phyloP scores from a whole-genome alignment of 2,888 invertebrate species.

The Adelognathus sp. region DNA sequence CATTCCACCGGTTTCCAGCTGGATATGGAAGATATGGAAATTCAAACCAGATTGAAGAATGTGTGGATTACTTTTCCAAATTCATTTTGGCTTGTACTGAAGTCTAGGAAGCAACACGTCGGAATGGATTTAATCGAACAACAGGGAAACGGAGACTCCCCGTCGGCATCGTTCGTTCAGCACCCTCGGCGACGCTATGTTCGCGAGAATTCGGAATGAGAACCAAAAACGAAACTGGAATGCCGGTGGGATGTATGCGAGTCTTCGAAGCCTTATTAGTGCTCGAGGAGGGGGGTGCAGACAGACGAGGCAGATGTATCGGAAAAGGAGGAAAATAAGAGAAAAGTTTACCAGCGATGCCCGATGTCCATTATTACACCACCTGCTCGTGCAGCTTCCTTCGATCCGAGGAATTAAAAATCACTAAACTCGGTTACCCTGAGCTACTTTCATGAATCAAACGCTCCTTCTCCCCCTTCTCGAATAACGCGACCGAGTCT shows the following conservation, averaged over 20 bases:
- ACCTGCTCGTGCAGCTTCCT: conserved; percentile 67
- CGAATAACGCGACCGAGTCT: not conserved
- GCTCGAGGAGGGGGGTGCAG: conserved; percentile 64
- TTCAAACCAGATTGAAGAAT: not conserved
- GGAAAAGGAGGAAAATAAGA: conserved; percentile 22
- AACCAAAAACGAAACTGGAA: conserved; percentile 67
- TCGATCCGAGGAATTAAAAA: conserved; percentile 76
- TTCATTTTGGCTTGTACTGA: not conserved
- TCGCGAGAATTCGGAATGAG: conserved; percentile 65
- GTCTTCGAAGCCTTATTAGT: conserved; percentile 78
- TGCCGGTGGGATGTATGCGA: conserved; percentile 73
- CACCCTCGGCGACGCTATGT: not conserved
- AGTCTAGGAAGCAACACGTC: conserved; percentile 38
- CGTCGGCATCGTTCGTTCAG: not conserved
- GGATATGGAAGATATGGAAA: no score
- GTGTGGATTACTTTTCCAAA: not conserved
- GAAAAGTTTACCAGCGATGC: conserved; percentile 26
- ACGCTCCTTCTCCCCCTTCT: not conserved
- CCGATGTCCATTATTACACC: conserved; percentile 42
- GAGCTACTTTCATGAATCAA: conserved; percentile 44
- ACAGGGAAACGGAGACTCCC: not conserved
- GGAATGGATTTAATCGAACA: conserved; percentile 13
- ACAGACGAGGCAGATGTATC: conserved; percentile 47
- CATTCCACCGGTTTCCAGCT: not conserved
- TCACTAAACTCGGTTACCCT: conserved; percentile 77